Evolutionary conservation across 2,113 vertebrate species (phyloP).

Genomic region (Lucifuga dentata): DNA sequence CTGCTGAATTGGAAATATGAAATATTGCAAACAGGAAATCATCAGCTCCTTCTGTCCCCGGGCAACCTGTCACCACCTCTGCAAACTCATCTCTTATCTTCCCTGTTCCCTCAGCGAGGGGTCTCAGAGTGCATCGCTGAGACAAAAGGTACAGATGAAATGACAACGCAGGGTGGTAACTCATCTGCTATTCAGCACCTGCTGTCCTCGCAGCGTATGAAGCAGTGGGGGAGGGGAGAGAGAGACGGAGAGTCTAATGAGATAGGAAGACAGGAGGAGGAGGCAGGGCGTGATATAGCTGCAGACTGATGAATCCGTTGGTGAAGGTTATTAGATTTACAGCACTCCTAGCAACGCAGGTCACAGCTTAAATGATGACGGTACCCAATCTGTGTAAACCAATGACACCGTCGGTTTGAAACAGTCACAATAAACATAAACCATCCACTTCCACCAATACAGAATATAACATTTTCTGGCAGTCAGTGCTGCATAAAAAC

Average conservation of each 20-base stretch:
- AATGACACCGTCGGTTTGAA: slow-evolving; percentile 1
- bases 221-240: neutral
- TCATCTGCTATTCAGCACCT: slow-evolving; percentile 68
- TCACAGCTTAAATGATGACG: slow-evolving; percentile 43
- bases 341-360: slow-evolving; percentile 28
- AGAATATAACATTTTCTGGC: neutral
- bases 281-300: slow-evolving; percentile 33
- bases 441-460: neutral
- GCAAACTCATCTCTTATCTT: slow-evolving; percentile 47
- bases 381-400: slow-evolving; percentile 26
- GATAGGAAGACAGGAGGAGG: slow-evolving; percentile 10
- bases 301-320: slow-evolving; percentile 38
- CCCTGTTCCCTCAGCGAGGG: slow-evolving; percentile 24
- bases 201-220: slow-evolving; percentile 38
- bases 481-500: slow-evolving; percentile 13
- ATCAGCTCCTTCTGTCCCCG: slow-evolving; percentile 4
- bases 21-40: slow-evolving; percentile 10
- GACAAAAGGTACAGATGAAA: slow-evolving; percentile 62
- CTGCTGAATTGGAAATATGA: neutral
- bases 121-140: slow-evolving; percentile 29
- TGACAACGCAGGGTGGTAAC: slow-evolving; percentile 54
- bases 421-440: neutral
- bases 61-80: slow-evolving; percentile 14
- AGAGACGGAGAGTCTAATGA: slow-evolving; percentile 10
- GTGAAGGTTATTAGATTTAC: slow-evolving; percentile 55